Base-by-base conservation (phyloP, 1,140 invertebrate species). In the Drosophila mojavensis region DNA sequence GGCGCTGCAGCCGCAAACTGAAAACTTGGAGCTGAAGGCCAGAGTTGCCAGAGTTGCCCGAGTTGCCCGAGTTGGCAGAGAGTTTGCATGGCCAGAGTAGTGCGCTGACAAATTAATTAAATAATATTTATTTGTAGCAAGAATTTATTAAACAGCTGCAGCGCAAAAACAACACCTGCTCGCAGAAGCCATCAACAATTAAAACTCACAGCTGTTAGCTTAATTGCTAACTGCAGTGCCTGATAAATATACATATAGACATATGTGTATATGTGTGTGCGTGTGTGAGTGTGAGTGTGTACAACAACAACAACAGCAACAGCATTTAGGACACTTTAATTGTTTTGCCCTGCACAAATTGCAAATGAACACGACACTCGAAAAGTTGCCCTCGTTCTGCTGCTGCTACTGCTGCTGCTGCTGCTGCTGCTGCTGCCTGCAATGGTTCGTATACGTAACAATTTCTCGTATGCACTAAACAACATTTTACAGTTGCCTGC, bases 351-450 rank as follows among this genome's bases (percentile, higher is more conserved):
- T 45, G 71, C 83, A 82, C 83, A 86, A 86, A 86, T 86, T 86
- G 83, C 84, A 89, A 86, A 86, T 80, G 84, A 86, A 83, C 84
- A 86, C 83, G 82, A 86, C 88, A 78, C 63, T 82, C 55, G 56
- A 75, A 86, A 88, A 83, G 78, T 83, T 78, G 66, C 72, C 72
- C 70, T 68, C 70, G 41, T 61, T 68, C 41, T 61, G 43, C 11
- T 47, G 47, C 33, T 47, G 30, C 30, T 28, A n/a, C 48, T 51
- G 4, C 24, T 6, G 48, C 5, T 48, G 50, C 36, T 48, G 17
- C 53, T 54, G n/a, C n/a, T 17, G 7, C 5, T 48, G 50, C 36
- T 48, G 17, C 53, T 54, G n/a, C n/a, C 33, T 3, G 28, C 58
- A 69, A 66, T 66, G 58, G 20, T 78, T 65, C 73, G 77, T 61